Base-by-base conservation (phyloP, 2,797 vertebrate genomes). In the Karalla daura region DNA sequence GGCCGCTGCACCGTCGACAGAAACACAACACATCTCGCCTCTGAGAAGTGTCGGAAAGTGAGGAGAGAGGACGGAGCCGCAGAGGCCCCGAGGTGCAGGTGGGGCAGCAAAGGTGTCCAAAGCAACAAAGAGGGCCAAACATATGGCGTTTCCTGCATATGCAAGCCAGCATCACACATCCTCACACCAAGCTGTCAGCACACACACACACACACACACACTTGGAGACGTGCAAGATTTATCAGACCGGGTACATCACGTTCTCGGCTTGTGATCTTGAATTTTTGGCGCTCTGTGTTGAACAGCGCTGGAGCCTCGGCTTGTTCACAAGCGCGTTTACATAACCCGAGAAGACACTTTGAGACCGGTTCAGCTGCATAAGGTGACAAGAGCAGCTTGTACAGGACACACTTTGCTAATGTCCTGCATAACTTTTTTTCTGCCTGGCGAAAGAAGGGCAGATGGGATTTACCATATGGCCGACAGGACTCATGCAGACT, bases 381-480 rank as follows among this genome's bases (percentile, higher is more conserved):
- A 25, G 30, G 62, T 65, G 51, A 73, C 30, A 20, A 18, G 46
- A 70, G 40, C 51, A 58, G 68, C 63, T 64, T 59, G 58, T 73
- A 58, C 28, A 30, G 70, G 50, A 67, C 69, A 44, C 37, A 53
- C 51, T 74, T 44, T 24, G 45, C 56, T 67, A 47, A 76, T 44
- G 30, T 78, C 63, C 66, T 50, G 40, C 27, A 33, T 39, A 70
- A 88, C 71, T 80, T 87, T 63, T 87, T 63, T 80, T 69, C 40
- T 79, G 60, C 43, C 62, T 63, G 56, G 68, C 15, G 23, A 53
- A 72, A 62, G 63, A 59, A 65, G 70, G 74, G 58, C 91, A 89
- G 86, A 90, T 89, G 88, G 87, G 87, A 76, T 80, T 76, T 47
- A 75, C 80, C 88, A 89, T 90, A 89, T 90, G 91, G 83, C 32